A percentile compares a stretch with the other conserved stretches of the same genome.
These are phyloP conservation scores for Acleris laterana DNA, from an alignment of 2,888 invertebrate species.

Conservation along the genomic window DNA sequence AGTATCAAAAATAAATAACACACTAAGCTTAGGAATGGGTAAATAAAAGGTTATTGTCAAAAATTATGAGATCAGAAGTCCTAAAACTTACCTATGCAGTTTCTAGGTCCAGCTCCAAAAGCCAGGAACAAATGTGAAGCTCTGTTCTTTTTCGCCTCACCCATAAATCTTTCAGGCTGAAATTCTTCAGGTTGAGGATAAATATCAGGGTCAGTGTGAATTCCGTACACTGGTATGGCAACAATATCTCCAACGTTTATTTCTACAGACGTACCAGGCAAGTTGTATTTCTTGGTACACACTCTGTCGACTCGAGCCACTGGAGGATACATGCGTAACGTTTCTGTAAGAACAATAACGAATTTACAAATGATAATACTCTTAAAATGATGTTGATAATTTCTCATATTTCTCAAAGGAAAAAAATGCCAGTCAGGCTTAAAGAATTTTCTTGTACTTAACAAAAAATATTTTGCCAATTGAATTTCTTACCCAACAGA, in stretches of 20 bases:
- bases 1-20: too few species aligned
- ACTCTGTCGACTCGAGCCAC: slow-evolving; percentile 78
- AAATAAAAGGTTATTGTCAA: too few species aligned
- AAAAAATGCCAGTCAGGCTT: too few species aligned
- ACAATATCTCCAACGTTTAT: slow-evolving; percentile 76
- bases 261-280: slow-evolving; percentile 74
- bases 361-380: not conserved
- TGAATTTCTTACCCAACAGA: slow-evolving; percentile 57
- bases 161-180: slow-evolving; percentile 82
- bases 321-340: slow-evolving; percentile 84
- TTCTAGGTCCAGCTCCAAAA: slow-evolving; percentile 82
- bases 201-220: slow-evolving; percentile 82
- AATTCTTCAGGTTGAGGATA: slow-evolving; percentile 83
- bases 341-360: slow-evolving; percentile 69
- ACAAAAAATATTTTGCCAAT: not conserved
- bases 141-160: slow-evolving; percentile 77
- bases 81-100: slow-evolving; percentile 73
- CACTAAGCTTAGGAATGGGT: too few species aligned
- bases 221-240: slow-evolving; percentile 72
- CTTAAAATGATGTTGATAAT: too few species aligned
- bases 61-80: not conserved
- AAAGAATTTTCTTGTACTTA: too few species aligned
- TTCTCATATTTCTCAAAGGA: too few species aligned
- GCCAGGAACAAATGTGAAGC: slow-evolving; percentile 79
- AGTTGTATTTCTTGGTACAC: slow-evolving; percentile 80